A percentile compares a stretch with the other conserved stretches of the same genome.
Conservation (phyloP, 2,888 invertebrate genomes). For the Drosophila affinis region DNA sequence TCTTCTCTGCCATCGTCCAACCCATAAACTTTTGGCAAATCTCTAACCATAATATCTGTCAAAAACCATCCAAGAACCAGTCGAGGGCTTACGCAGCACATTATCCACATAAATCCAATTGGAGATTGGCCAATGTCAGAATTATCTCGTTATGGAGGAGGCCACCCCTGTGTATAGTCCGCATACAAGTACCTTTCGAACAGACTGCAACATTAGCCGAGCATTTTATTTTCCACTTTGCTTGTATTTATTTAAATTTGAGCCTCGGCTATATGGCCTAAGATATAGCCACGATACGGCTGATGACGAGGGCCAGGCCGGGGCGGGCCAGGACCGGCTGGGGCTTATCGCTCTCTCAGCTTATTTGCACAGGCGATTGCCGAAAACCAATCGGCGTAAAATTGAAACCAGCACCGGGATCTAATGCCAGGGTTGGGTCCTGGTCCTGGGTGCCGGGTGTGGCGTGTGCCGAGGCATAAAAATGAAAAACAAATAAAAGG, state of each 20-base stretch:
- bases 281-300: constrained; percentile 52
- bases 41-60: neutral
- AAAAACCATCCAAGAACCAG: neutral
- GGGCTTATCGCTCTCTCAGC: constrained; percentile 79
- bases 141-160: constrained; percentile 27
- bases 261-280: constrained; percentile 37
- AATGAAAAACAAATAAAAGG: constrained; percentile 67
- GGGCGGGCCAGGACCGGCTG: constrained; percentile 49
- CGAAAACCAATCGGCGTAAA: constrained; percentile 84
- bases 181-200: constrained; percentile 21
- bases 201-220: constrained; percentile 18
- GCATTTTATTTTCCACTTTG: constrained; percentile 74
- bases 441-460: constrained; percentile 14
- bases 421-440: constrained; percentile 47
- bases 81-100: constrained; percentile 3
- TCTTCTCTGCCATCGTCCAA: neutral
- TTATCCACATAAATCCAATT: constrained; percentile 37
- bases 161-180: neutral
- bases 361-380: constrained; percentile 84
- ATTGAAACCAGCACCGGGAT: constrained; percentile 81
- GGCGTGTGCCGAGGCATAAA: constrained; percentile 68
- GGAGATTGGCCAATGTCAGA: constrained; percentile 29
- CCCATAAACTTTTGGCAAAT: neutral
- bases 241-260: constrained; percentile 79
- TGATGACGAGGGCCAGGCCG: constrained; percentile 28